Base-by-base conservation (phyloP, 2,888 invertebrate species). In the Drosophila nigritarsus region DNA sequence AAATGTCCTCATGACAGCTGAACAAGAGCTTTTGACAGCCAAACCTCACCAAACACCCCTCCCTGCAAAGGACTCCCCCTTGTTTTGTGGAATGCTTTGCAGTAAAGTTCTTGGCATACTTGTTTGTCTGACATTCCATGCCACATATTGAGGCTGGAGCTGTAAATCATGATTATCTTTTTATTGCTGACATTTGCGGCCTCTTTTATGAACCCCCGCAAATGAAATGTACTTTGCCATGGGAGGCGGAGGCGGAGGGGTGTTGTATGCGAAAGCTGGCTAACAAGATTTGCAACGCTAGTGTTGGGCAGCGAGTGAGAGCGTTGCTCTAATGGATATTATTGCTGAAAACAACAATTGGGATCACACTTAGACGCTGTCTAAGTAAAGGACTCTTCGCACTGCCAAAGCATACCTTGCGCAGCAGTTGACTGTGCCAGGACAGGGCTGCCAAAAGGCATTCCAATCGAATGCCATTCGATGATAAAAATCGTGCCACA, bases 401-500 rank as follows among this genome's bases (percentile, higher is more conserved):
- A 62, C 58, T 65, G 59, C 55, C 64, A 63, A 56, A 68, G 83
- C 80, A 76, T 73, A 75, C 73, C 83, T 85, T 77, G 60, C 72
- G 79, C 59, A 58, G 73, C 67, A 67, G 11, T 56, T 30, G 60
- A 5, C 8, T 24, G 20, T 24, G 49, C 27, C 34, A 60, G 29
- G n/a, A 13, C 15, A 38, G 51, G n/a, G 3, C 9, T 65, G 78
- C 78, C 79, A 73, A 77, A 83, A 71, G 82, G 80, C 73, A 85
- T 87, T 86, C 87, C 88, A 78, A 87, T 83, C 76, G 78, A 83
- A 89, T 87, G 82, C 88, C 79, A 82, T 81, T 80, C 80, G 66
- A 73, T 74, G 89, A 91, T 91, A 91, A 87, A 83, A 90, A 91
- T 91, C 91, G 86, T 83, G 90, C 82, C 77, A 81, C 78, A 78